Evolutionary conservation across 2,797 vertebrate genomes (phyloP), one percentile per base, ranked within the genome.

Genomic region (Clarias fuscus): DNA sequence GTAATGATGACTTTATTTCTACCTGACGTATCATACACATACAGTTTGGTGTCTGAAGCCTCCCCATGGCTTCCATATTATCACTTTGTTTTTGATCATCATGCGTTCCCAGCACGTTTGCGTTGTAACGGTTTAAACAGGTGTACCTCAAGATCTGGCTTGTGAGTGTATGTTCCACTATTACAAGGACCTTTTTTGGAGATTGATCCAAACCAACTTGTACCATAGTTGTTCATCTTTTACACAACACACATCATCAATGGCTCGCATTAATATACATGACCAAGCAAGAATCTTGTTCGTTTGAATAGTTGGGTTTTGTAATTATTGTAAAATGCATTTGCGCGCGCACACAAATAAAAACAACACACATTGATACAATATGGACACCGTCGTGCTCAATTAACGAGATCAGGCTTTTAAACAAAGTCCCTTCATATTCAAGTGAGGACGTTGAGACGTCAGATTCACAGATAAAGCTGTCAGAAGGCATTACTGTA

Each of bases 271-370:
- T 83, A 40, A 72, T 56, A 83, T n/a, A 56, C 22, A 73, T 20
- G 7, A 24, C 61, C 68, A 48, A 82, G 13, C 27, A 71, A 61
- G 40, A 76, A 83, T 62, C 30, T 27, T 40, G 24, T 56, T 59
- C 43, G 67, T 75, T 56, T 48, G 8, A 77, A 84, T 70, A 58
- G 76, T 76, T 83, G 72, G 75, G 61, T 87, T 87, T 85, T 30
- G 75, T 53, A 53, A 7, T 81, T 22, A 15, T 61, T 58, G 67
- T 37, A 17, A 78, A 76, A 82, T 67, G 37, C 48, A 56, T 10
- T 83, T 27, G n/a, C 65, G 30, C 30, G 30, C 20, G 33, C 7
- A 82, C 53, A 27, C 1, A 24, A 56, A 59, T 2, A 33, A 33
- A 33, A 33, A 58, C 7, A 81, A 82, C 15, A 4, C 30, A 71